phyloP scores from a whole-genome alignment of 1,140 invertebrate genomes.

The Cydia fagiglandana region DNA sequence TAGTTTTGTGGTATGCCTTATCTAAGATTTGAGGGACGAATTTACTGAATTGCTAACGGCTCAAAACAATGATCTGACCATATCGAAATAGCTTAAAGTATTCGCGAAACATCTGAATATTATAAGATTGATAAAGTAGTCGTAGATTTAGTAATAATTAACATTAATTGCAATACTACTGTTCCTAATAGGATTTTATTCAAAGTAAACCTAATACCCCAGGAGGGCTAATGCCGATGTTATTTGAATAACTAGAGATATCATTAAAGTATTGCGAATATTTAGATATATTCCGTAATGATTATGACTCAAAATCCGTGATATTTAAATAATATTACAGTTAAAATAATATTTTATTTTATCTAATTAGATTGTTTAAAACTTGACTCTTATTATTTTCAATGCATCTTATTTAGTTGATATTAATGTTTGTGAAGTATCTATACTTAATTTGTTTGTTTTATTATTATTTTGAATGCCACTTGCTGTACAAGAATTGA shows the following conservation, averaged over 20 bases:
- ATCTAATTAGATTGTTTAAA: constrained; percentile 13
- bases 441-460: not conserved
- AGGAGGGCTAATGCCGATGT: not conserved
- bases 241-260: not conserved
- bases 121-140: constrained; percentile 1
- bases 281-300: not conserved
- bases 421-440: constrained; percentile 19
- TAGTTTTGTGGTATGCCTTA: too few relatives aligned
- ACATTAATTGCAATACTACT: constrained; percentile 10
- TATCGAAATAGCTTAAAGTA: not conserved
- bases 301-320: not conserved
- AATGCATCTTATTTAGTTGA: constrained; percentile 23
- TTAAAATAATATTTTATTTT: not conserved
- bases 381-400: not conserved
- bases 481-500: not conserved
- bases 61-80: constrained; percentile 1
- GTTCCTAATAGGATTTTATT: constrained; percentile 11
- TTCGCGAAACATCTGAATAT: constrained; percentile 8
- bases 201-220: not conserved
- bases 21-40: not conserved
- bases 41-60: not conserved
- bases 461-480: not conserved
- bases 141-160: not conserved
- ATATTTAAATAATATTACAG: not conserved
- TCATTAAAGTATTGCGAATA: not conserved